phyloP scores from a whole-genome alignment of 2,797 vertebrate genomes.

The Coccyzus lansbergi region DNA sequence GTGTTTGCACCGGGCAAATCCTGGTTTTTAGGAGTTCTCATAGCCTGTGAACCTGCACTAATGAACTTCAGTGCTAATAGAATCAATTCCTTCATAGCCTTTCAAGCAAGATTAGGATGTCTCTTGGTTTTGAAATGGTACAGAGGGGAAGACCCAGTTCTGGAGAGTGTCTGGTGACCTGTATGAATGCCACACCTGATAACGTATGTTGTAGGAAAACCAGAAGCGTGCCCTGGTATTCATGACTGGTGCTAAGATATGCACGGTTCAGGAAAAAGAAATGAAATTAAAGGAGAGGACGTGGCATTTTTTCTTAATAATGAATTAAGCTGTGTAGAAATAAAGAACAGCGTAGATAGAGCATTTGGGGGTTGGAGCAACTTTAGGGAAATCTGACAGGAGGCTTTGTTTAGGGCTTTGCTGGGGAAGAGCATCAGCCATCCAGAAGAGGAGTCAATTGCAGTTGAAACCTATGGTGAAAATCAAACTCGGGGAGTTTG shows the following conservation, averaged over 20 bases:
- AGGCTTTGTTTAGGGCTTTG: background rate
- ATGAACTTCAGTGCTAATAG: slow-evolving; percentile 8
- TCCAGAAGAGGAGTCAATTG: background rate
- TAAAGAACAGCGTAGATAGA: background rate
- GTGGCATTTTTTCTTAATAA: background rate
- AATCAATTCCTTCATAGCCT: slow-evolving; percentile 13
- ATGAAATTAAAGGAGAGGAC: background rate
- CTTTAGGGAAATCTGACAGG: background rate
- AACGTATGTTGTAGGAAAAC: background rate
- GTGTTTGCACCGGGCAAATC: background rate
- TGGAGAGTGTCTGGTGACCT: background rate
- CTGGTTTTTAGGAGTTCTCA: background rate
- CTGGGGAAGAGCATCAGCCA: background rate
- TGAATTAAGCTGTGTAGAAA: background rate
- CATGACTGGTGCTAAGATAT: background rate
- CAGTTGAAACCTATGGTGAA: slow-evolving; percentile 1
- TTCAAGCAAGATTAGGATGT: background rate
- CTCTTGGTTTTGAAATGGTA: background rate
- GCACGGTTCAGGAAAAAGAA: background rate
- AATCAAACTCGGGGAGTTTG: background rate
- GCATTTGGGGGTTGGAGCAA: background rate
- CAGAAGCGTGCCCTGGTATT: background rate
- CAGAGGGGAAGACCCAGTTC: background rate
- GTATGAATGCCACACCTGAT: background rate
- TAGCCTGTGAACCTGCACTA: background rate